A percentile compares a stretch with the other conserved stretches of the same genome.
Evolutionary conservation across 1,140 invertebrate genomes (phyloP).

Genomic region (Eumaeus atala): DNA sequence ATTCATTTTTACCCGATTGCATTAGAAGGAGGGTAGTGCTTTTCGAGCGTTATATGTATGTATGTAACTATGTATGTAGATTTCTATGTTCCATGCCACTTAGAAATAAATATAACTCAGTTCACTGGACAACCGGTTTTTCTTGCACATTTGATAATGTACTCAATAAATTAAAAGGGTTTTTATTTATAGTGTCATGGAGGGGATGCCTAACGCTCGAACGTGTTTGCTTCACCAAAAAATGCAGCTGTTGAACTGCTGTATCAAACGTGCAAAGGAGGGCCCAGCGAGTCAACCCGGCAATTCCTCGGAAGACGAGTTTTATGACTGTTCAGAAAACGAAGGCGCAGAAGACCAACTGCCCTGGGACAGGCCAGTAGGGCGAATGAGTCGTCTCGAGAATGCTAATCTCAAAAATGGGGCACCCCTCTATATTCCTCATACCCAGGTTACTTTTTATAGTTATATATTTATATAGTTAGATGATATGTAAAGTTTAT

Average conservation of each 20-base stretch:
- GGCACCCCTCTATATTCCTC: constrained; percentile 53
- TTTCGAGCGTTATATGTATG: too few relatives aligned
- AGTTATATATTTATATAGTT: neutral
- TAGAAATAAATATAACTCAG: too few relatives aligned
- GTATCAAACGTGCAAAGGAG: constrained; percentile 81
- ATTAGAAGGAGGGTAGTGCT: too few relatives aligned
- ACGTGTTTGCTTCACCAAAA: constrained; percentile 97
- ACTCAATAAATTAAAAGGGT: neutral
- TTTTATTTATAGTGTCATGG: constrained; percentile 76
- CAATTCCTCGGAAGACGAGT: constrained; percentile 85
- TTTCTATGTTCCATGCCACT: too few relatives aligned
- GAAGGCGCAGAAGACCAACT: constrained; percentile 74
- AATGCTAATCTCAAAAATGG: constrained; percentile 56
- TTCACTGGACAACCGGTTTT: too few relatives aligned
- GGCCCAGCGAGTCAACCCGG: constrained; percentile 38
- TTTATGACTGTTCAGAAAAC: constrained; percentile 87
- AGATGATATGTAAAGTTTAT: neutral
- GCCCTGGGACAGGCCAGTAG: constrained; percentile 75
- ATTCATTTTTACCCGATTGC: too few relatives aligned
- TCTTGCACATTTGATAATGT: too few relatives aligned
- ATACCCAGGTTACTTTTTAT: constrained; percentile 50
- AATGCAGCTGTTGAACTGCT: constrained; percentile 96
- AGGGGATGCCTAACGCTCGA: constrained; percentile 87
- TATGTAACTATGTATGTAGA: too few relatives aligned
- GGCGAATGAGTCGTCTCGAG: constrained; percentile 45